A percentile compares a stretch with the other conserved stretches of the same genome.
phyloP scores from a whole-genome alignment of 2,113 vertebrate species.

The Ceyx cyanopectus region DNA sequence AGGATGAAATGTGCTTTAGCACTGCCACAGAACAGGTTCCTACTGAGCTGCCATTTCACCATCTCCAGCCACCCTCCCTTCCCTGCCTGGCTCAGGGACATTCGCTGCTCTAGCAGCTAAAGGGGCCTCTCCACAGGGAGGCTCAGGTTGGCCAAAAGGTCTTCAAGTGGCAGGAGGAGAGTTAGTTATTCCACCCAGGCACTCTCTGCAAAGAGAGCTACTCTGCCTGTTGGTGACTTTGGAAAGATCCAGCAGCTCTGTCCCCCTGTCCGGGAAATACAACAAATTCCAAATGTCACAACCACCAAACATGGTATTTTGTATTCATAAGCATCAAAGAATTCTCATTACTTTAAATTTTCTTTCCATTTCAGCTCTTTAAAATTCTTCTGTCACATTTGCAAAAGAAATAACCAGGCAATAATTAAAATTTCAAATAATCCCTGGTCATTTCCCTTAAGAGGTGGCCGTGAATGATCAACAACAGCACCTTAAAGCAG shows the following conservation, averaged over 20 bases:
- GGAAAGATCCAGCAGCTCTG: background rate
- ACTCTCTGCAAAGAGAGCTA: background rate
- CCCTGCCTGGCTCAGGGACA: background rate
- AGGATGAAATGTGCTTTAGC: background rate
- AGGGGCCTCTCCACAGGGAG: background rate
- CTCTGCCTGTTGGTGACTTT: background rate
- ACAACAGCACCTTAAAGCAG: background rate
- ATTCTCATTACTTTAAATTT: constrained; percentile 62
- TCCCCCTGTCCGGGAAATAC: background rate
- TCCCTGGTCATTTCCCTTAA: constrained; percentile 66
- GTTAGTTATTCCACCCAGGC: too few species aligned
- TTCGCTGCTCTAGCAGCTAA: background rate
- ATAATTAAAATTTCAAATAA: constrained; percentile 74
- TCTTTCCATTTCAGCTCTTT: constrained; percentile 70
- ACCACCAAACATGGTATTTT: constrained; percentile 31
- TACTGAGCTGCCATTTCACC: background rate
- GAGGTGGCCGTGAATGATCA: constrained; percentile 56
- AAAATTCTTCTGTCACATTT: constrained; percentile 71
- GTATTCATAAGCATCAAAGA: constrained; percentile 65
- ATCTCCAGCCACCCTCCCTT: too few species aligned
- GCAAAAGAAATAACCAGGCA: constrained; percentile 74
- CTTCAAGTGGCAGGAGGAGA: background rate
- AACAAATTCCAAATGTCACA: background rate
- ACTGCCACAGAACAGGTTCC: background rate
- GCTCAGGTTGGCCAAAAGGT: background rate